These are phyloP conservation scores for Hoplostethus mediterraneus DNA, from an alignment of 2,797 vertebrate genomes.

Conservation along the genomic window DNA sequence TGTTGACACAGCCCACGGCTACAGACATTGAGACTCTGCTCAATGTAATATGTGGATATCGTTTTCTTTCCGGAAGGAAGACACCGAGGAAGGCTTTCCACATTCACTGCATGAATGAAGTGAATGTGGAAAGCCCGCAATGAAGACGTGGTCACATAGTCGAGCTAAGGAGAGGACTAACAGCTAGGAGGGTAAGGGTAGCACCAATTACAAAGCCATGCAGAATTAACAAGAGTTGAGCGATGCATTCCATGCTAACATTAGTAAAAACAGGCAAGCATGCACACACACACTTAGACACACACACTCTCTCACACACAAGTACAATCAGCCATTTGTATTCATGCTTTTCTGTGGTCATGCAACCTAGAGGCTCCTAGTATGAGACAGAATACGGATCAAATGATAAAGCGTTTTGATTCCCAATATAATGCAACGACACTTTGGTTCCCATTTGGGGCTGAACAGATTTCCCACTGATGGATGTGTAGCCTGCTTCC, in stretches of 20 bases:
- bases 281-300: neutral
- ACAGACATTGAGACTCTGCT: constrained; percentile 60
- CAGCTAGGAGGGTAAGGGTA: neutral
- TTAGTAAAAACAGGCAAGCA: constrained; percentile 31
- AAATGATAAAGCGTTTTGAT: constrained; percentile 22
- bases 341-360: constrained; percentile 38
- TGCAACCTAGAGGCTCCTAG: constrained; percentile 48
- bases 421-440: constrained; percentile 18
- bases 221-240: constrained; percentile 3
- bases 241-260: constrained; percentile 17
- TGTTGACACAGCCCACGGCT: constrained; percentile 68
- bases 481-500: constrained; percentile 1
- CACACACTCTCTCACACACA: neutral
- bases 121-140: constrained; percentile 14
- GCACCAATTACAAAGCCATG: neutral
- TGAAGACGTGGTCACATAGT: neutral
- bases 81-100: neutral
- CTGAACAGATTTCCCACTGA: constrained; percentile 4
- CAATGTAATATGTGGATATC: constrained; percentile 32
- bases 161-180: neutral
- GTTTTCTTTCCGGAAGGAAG: constrained; percentile 25
- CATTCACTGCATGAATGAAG: neutral
- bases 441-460: constrained; percentile 5
- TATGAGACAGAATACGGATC: constrained; percentile 56
- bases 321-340: constrained; percentile 2